Evolutionary conservation across 2,113 vertebrate species (phyloP), one percentile per base, ranked within the genome.

Genomic region (Typhlomys cinereus): DNA sequence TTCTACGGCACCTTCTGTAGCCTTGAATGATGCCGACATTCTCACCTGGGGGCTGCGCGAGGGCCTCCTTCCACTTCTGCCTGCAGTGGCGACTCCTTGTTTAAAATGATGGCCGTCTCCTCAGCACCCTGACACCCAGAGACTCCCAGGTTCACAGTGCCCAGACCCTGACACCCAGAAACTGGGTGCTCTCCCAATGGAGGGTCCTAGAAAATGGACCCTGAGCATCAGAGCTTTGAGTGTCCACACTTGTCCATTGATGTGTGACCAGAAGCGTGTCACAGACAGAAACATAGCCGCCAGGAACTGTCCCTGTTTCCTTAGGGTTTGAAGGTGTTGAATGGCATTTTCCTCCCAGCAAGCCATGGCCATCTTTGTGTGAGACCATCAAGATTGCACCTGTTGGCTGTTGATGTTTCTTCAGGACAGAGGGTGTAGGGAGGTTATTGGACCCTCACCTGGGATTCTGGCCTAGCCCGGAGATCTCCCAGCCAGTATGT

Each of bases 301-400:
- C 4, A 2, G 5, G 41, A 48, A 5, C 62, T 2, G 4, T 25
- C n/a, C 14, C 31, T 6, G 50, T 25, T 84, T 23, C 39, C 5
- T 57, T 0, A 0, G 12, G 15, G 13, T 10, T 46, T 31, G 34
- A 34, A 44, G 46, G 2, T n/a, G n/a, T n/a, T n/a, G n/a, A n/a
- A n/a, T n/a, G n/a, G n/a, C n/a, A n/a, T n/a, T n/a, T n/a, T n/a
- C n/a, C n/a, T n/a, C n/a, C n/a, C n/a, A n/a, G n/a, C n/a, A n/a
- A n/a, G n/a, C n/a, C n/a, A n/a, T n/a, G n/a, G n/a, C n/a, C n/a
- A n/a, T n/a, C n/a, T n/a, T n/a, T n/a, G n/a, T n/a, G n/a, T n/a
- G n/a, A n/a, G n/a, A n/a, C n/a, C n/a, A n/a, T n/a, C n/a, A n/a
- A n/a, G n/a, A n/a, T n/a, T n/a, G n/a, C n/a, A n/a, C n/a, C n/a